phyloP scores from a whole-genome alignment of 2,797 vertebrate genomes.

The Triplophysa yarkandensis region DNA sequence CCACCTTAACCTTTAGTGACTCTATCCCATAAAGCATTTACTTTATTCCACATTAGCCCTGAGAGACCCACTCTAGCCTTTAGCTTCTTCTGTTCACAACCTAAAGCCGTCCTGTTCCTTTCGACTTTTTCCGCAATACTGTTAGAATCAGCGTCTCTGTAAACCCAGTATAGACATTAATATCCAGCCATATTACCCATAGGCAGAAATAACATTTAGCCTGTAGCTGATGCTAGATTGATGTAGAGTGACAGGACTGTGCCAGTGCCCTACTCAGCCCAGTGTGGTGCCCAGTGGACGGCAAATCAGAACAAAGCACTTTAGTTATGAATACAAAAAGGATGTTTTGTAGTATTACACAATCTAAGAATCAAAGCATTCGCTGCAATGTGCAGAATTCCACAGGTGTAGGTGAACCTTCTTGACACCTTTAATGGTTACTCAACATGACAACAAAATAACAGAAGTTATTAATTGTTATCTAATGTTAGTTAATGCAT shows the following conservation, averaged over 20 bases:
- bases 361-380: background rate
- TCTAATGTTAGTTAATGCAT: no score
- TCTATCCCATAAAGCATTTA: background rate
- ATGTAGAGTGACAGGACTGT: constrained; percentile 34
- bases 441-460: background rate
- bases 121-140: constrained; percentile 16
- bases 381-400: background rate
- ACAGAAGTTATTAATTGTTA: background rate
- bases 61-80: constrained; percentile 1
- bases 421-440: no score
- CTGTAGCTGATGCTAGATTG: constrained; percentile 35
- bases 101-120: constrained; percentile 18
- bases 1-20: constrained; percentile 12
- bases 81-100: background rate
- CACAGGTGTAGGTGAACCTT: background rate
- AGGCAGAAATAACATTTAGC: constrained; percentile 22
- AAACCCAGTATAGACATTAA: background rate
- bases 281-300: constrained; percentile 18
- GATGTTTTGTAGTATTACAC: background rate
- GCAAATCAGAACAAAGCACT: constrained; percentile 27
- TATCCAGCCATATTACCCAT: constrained; percentile 13
- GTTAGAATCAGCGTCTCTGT: constrained; percentile 4
- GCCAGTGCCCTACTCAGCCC: constrained; percentile 23
- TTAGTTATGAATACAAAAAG: background rate
- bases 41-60: constrained; percentile 22